Percentiles rank a stretch among this genome's conserved stretches.
phyloP scores from a whole-genome alignment of 2,797 vertebrate genomes.

The Microtus obscurus region DNA sequence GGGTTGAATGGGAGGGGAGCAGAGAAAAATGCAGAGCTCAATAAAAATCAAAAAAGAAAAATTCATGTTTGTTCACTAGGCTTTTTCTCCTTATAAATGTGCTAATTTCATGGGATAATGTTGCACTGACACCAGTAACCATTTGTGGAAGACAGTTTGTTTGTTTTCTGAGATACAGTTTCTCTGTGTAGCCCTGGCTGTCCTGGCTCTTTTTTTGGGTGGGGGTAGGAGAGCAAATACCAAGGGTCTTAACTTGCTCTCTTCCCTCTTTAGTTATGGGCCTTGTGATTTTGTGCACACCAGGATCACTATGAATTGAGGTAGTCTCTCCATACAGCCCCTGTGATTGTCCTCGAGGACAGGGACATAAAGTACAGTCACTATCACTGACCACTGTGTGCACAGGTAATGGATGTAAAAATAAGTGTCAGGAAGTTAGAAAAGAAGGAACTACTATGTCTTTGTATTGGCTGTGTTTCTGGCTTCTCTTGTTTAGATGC shows the following conservation, averaged over 20 bases:
- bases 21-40: no score
- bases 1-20: no score
- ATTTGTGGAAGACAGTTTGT: not conserved
- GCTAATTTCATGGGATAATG: conserved; percentile 78
- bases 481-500: not conserved
- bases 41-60: no score
- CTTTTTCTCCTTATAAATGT: conserved; percentile 81
- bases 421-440: not conserved
- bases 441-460: not conserved
- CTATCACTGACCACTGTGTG: not conserved
- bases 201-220: not conserved
- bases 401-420: not conserved
- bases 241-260: not conserved
- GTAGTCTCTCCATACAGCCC: not conserved
- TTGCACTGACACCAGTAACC: not conserved
- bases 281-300: not conserved
- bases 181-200: no score
- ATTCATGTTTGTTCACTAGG: not conserved
- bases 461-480: not conserved
- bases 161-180: not conserved
- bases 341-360: not conserved
- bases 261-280: not conserved
- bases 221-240: no score
- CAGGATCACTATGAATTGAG: not conserved
- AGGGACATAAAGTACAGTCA: conserved; percentile 20